Conservation (phyloP, 92 coral and sea anemone genomes). For the Epizoanthus illoricatus region DNA sequence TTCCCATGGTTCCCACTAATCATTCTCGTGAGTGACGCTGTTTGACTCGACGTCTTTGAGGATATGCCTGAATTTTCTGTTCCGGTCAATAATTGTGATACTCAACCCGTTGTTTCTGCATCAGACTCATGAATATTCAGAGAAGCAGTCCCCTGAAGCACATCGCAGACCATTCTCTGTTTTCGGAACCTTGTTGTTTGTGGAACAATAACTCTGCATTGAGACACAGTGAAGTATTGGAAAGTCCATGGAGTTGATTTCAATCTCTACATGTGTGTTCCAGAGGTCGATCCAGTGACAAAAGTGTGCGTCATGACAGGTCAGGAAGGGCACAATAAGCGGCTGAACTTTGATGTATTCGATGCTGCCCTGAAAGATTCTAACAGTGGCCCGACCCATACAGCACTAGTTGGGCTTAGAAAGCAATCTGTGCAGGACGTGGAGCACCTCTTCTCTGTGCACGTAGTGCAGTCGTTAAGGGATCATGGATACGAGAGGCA, state of each 20-base stretch:
- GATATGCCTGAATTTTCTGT: no score
- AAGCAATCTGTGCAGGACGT: slow-evolving; percentile 45
- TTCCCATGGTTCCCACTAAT: no score
- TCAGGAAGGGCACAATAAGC: slow-evolving; percentile 15
- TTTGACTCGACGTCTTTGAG: no score
- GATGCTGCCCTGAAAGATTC: slow-evolving; percentile 13
- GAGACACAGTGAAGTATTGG: slow-evolving; percentile 13
- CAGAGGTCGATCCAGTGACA: slow-evolving; percentile 22
- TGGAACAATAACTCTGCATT: no score
- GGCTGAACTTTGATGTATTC: background rate
- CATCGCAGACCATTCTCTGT: no score
- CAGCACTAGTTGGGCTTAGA: slow-evolving; percentile 37
- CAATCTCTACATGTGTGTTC: slow-evolving; percentile 34
- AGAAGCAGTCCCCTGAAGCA: no score
- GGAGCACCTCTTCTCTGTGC: slow-evolving; percentile 26
- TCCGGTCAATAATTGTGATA: no score
- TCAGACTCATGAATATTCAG: no score
- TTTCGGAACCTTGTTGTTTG: no score
- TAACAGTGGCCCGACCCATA: slow-evolving; percentile 44
- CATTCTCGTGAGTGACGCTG: no score
- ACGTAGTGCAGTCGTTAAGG: slow-evolving; percentile 16
- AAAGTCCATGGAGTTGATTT: slow-evolving; percentile 22
- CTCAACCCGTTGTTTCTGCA: no score
- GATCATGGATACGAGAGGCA: slow-evolving; percentile 25
- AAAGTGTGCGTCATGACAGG: slow-evolving; percentile 27